phyloP scores from a whole-genome alignment of 2,113 vertebrate genomes.

The Phodopus roborovskii region DNA sequence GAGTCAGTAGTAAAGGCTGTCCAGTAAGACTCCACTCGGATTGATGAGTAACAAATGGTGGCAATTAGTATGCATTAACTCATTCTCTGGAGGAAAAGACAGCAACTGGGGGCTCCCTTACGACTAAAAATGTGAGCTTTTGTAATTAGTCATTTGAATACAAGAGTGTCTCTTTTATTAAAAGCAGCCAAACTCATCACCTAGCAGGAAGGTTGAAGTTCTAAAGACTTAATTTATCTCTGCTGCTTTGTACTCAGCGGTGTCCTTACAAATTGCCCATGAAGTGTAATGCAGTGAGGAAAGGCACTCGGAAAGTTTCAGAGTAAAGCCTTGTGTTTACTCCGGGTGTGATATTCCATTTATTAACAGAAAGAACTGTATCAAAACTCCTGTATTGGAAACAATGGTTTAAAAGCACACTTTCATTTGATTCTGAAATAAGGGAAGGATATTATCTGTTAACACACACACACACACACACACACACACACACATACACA shows the following conservation, averaged over 20 bases:
- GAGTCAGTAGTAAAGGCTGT: not conserved
- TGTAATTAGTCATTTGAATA: conserved; percentile 73
- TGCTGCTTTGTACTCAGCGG: conserved; percentile 69
- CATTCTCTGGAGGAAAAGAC: not conserved
- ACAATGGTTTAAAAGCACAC: conserved; percentile 28
- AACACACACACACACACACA: not conserved
- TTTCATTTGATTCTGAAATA: conserved; percentile 10
- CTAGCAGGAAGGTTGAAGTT: conserved; percentile 58
- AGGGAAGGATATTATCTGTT: not conserved
- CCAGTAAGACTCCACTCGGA: not conserved
- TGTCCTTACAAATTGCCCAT: conserved; percentile 46
- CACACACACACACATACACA: not conserved
- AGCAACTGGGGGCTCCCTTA: conserved; percentile 8
- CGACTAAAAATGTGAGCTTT: conserved; percentile 58
- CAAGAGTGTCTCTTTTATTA: conserved; percentile 55
- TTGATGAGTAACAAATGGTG: not conserved
- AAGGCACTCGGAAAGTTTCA: conserved; percentile 53
- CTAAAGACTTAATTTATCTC: conserved; percentile 72
- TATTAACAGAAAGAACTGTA: conserved; percentile 56
- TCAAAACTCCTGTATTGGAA: conserved; percentile 53
- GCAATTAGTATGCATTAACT: not conserved
- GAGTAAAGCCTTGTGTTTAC: conserved; percentile 62
- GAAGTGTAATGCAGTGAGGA: conserved; percentile 13
- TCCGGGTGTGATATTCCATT: conserved; percentile 42
- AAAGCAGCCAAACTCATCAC: conserved; percentile 56